Evolutionary conservation across 2,888 invertebrate genomes (phyloP).

Genomic region (Aphidoletes aphidimyza): DNA sequence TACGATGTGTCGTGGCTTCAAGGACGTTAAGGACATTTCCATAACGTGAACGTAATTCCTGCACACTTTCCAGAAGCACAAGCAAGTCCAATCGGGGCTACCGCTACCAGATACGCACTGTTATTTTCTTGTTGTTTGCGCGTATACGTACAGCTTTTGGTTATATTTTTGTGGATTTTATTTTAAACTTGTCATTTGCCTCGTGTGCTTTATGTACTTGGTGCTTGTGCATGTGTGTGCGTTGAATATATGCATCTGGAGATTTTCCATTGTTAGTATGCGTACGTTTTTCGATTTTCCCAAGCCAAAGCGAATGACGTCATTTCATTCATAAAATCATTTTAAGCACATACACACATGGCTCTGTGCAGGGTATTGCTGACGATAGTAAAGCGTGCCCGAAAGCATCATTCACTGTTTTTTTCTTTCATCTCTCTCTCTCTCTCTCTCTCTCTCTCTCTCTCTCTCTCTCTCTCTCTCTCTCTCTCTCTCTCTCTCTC

Average conservation of each 20-base stretch:
- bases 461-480: too few species aligned
- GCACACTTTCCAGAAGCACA: neutral
- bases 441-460: neutral
- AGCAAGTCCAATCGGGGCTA: too few species aligned
- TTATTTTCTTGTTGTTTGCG: neutral
- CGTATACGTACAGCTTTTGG: neutral
- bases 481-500: too few species aligned
- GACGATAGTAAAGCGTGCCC: constrained; percentile 45
- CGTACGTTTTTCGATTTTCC: neutral
- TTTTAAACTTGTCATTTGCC: too few species aligned
- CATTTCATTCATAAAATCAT: constrained; percentile 55
- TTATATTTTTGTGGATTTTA: too few species aligned
- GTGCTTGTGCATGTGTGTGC: neutral
- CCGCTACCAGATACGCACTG: neutral
- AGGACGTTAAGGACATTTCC: constrained; percentile 50
- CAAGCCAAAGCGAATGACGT: constrained; percentile 25
- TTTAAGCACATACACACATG: constrained; percentile 19
- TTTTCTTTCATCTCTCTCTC: neutral
- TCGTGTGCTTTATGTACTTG: neutral
- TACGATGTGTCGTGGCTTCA: neutral
- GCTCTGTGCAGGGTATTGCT: neutral
- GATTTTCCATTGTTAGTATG: constrained; percentile 25
- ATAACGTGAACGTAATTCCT: neutral
- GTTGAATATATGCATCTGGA: neutral
- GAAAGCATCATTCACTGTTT: neutral